These are phyloP conservation scores for Distichodus sexfasciatus DNA, from an alignment of 2,797 vertebrate species.

Conservation along the genomic window DNA sequence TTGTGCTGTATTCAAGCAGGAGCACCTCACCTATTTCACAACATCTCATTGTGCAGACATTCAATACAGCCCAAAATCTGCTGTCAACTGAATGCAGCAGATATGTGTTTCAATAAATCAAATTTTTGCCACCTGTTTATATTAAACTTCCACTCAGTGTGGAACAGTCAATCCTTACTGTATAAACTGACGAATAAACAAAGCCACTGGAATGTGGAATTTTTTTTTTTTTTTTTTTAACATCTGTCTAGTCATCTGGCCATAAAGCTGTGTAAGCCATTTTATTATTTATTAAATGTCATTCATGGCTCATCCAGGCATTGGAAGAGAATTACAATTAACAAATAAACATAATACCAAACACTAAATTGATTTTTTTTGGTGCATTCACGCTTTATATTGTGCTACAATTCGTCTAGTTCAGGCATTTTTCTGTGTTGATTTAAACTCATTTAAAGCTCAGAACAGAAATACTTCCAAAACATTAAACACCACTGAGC, in stretches of 20 bases:
- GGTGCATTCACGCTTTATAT: background rate
- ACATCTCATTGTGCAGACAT: background rate
- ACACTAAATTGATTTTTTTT: background rate
- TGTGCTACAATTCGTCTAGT: background rate
- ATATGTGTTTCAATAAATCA: background rate
- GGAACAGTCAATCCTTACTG: background rate
- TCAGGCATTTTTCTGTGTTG: background rate
- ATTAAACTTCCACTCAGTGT: background rate
- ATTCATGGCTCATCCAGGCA: background rate
- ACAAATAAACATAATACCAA: background rate
- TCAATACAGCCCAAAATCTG: background rate
- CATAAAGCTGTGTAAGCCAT: background rate
- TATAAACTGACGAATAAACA: background rate
- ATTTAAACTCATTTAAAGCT: background rate
- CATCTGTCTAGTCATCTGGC: background rate
- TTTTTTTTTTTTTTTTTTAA: no score
- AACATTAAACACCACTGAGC: constrained; percentile 21
- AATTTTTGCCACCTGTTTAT: background rate
- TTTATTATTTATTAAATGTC: background rate
- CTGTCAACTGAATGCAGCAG: constrained; percentile 11
- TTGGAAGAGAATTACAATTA: background rate
- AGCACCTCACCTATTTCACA: constrained; percentile 5
- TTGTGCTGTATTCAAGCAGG: background rate
- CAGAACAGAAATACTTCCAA: background rate
- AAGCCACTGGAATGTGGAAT: no score